Base-by-base conservation (phyloP, 2,888 invertebrate genomes). In the Eurytoma californica region DNA sequence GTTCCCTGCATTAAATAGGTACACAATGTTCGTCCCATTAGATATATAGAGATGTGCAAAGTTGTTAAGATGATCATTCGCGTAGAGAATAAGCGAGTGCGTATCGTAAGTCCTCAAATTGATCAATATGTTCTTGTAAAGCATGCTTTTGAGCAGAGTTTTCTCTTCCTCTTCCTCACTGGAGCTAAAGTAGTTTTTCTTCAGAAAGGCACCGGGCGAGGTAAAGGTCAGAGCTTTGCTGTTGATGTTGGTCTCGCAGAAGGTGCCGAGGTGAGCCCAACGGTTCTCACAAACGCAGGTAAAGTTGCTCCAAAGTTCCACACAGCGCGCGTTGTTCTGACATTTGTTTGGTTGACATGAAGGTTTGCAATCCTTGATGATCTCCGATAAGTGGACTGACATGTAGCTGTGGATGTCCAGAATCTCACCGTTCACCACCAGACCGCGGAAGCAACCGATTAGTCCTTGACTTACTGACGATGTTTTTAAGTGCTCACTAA, bases 311-410 rank as follows among this genome's bases (percentile, higher is more conserved):
- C 97, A 98, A 0, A 96, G 91, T 88, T 98, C 97, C 86, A 96
- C 96, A 88, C 97, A 98, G 82, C 94, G 94, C 0, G 97, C 98
- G 65, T 95, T 96, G 89, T 98, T 97, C 89, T 95, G 94, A 88
- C 98, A 98, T 12, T 97, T 97, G 88, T 97, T 97, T 0, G 97
- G 97, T 83, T 97, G 96, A 90, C 98, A 98, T 0, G 97, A 97
- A 0, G 97, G 97, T 87, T 96, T 96, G 88, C 98, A 98, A 88
- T 97, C 97, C 88, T 96, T 95, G 80, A 97, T 96, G 82, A 98
- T 97, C 90, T 97, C 97, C 68, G 96, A 96, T 73, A 97, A 91
- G 91, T 97, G 97, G 49, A 97, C 97, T 58, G 96, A 96, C 95
- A 96, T 97, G 90, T 97, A 97, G 84, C 96, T 96, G 91, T 97